Percentiles rank a stretch among this genome's conserved stretches.
These are phyloP conservation scores for Chiloscyllium punctatum DNA, from an alignment of 2,797 vertebrate genomes.

Conservation along the genomic window DNA sequence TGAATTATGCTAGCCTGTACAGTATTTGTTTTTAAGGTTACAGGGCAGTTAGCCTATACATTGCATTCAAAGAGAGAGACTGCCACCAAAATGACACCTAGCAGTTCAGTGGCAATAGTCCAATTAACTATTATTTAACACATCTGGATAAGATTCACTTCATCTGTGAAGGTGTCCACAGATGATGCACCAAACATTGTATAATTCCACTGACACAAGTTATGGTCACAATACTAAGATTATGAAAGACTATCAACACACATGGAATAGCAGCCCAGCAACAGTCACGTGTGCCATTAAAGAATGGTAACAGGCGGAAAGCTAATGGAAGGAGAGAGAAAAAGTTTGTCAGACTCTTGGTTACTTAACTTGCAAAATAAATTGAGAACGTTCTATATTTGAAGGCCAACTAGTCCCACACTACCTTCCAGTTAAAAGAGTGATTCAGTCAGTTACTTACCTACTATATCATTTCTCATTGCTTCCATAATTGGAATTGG, in stretches of 20 bases:
- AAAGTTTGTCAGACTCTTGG: not conserved
- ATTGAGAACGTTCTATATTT: not conserved
- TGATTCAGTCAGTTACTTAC: conserved; percentile 58
- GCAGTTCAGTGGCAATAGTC: not conserved
- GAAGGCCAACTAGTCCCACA: not conserved
- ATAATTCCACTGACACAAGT: not conserved
- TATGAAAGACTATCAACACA: no score
- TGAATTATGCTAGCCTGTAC: not conserved
- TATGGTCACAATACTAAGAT: not conserved
- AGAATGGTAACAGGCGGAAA: not conserved
- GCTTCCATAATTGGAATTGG: conserved; percentile 93
- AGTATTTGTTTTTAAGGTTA: not conserved
- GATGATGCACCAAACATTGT: not conserved
- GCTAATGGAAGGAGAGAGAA: not conserved
- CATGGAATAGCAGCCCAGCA: not conserved
- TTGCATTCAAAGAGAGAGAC: not conserved
- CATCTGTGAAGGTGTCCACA: not conserved
- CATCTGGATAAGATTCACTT: not conserved
- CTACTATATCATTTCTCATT: conserved; percentile 92
- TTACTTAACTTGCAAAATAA: not conserved
- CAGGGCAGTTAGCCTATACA: not conserved
- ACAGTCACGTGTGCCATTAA: not conserved
- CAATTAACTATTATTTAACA: not conserved
- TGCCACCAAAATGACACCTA: not conserved
- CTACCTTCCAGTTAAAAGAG: not conserved